A percentile compares a stretch with the other conserved stretches of the same genome.
These are phyloP conservation scores for Taeniopygia guttata DNA, from an alignment of 2,797 vertebrate genomes.

Conservation along the genomic window DNA sequence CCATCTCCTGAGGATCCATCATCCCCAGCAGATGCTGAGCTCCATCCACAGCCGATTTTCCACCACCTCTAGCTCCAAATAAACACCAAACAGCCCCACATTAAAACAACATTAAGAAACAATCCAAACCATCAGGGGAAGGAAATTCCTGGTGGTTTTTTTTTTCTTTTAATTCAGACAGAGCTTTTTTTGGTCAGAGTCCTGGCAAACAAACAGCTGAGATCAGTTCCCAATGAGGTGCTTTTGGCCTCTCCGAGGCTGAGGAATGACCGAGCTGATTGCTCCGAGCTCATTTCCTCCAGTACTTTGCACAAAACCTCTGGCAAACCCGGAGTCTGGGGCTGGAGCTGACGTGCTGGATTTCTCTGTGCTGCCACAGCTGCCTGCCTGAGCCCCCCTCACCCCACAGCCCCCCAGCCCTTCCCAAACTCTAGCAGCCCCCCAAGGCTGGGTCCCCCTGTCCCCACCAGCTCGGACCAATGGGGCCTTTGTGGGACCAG, in stretches of 20 bases:
- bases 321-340: not conserved
- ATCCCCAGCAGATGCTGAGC: not conserved
- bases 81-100: constrained; percentile 7
- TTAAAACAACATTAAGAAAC: constrained; percentile 55
- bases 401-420: too few species aligned
- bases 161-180: constrained; percentile 7
- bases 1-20: not conserved
- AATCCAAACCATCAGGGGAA: constrained; percentile 43
- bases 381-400: accelerated
- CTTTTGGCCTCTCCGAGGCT: not conserved
- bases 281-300: constrained; percentile 1
- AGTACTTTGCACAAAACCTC: not conserved
- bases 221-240: constrained; percentile 59
- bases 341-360: not conserved
- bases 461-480: not conserved
- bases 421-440: not conserved
- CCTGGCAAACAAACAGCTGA: constrained; percentile 55
- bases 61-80: not conserved
- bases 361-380: not conserved
- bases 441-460: not conserved
- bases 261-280: constrained; percentile 49
- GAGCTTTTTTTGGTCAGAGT: constrained; percentile 26
- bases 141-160: constrained; percentile 12
- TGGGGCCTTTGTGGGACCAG: not conserved
- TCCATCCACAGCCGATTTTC: not conserved